phyloP scores from a whole-genome alignment of 2,797 vertebrate species.

The Lithobates sylvaticus region DNA sequence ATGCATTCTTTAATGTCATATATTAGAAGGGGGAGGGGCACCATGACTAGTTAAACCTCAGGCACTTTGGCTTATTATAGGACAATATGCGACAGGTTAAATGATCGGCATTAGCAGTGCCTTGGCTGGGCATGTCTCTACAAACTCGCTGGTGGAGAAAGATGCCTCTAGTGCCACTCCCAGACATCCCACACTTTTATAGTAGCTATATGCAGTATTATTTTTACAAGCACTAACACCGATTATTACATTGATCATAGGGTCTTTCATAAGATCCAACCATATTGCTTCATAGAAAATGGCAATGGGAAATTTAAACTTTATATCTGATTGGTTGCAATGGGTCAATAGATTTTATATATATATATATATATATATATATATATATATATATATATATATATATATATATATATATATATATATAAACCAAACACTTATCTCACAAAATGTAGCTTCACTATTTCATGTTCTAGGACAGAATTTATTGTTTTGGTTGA shows the following conservation, averaged over 20 bases:
- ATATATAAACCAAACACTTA: too few relatives aligned
- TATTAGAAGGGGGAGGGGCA: conserved; percentile 6
- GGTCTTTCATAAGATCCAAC: too few relatives aligned
- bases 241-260: neutral
- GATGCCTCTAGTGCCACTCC: conserved; percentile 45
- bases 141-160: conserved; percentile 4
- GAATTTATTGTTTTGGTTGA: too few relatives aligned
- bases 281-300: too few relatives aligned
- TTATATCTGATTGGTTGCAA: too few relatives aligned
- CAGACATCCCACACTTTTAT: conserved; percentile 30
- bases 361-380: too few relatives aligned
- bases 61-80: conserved; percentile 40
- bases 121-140: conserved; percentile 28
- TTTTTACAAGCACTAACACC: neutral
- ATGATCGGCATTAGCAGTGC: conserved; percentile 16
- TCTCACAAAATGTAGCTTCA: too few relatives aligned
- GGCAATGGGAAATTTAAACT: too few relatives aligned
- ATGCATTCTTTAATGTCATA: conserved; percentile 36
- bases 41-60: conserved; percentile 13
- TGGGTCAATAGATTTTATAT: too few relatives aligned
- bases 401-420: too few relatives aligned
- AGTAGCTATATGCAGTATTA: neutral
- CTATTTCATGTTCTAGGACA: too few relatives aligned
- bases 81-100: conserved; percentile 21
- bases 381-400: too few relatives aligned